These are phyloP conservation scores for Anabas testudineus DNA, from an alignment of 2,797 vertebrate species.

Conservation along the genomic window DNA sequence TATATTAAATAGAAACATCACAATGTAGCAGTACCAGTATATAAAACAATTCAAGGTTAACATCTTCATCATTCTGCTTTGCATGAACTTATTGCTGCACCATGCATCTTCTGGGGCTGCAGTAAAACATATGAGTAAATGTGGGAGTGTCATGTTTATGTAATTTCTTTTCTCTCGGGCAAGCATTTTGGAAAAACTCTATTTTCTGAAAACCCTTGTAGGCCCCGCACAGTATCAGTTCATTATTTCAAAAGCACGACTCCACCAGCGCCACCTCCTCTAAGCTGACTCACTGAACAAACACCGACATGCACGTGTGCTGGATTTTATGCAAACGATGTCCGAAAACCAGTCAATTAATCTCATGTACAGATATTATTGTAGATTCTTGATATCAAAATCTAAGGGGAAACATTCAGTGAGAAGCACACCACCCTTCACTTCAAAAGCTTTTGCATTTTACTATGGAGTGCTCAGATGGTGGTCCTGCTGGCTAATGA, in stretches of 20 bases:
- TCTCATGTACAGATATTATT: neutral
- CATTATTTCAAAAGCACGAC: constrained; percentile 72
- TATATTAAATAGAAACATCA: neutral
- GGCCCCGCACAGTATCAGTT: constrained; percentile 32
- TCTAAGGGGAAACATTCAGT: no score
- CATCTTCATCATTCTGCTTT: neutral
- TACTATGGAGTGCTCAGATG: no score
- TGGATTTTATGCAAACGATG: constrained; percentile 57
- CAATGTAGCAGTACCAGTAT: neutral
- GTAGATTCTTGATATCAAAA: no score
- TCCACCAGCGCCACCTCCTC: constrained; percentile 71
- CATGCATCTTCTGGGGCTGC: constrained; percentile 12
- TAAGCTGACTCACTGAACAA: constrained; percentile 71
- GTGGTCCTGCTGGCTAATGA: no score
- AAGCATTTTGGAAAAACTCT: constrained; percentile 35
- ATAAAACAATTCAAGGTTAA: neutral
- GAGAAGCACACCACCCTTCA: no score
- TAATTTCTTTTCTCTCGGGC: constrained; percentile 43
- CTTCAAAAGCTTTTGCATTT: no score
- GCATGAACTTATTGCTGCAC: neutral
- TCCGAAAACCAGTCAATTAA: constrained; percentile 50
- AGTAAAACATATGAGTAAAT: constrained; percentile 43
- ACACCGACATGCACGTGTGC: constrained; percentile 52
- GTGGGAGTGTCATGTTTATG: constrained; percentile 56
- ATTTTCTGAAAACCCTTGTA: constrained; percentile 48